Evolutionary conservation across 2,113 vertebrate species (phyloP).

Genomic region (Nothobranchius furzeri): DNA sequence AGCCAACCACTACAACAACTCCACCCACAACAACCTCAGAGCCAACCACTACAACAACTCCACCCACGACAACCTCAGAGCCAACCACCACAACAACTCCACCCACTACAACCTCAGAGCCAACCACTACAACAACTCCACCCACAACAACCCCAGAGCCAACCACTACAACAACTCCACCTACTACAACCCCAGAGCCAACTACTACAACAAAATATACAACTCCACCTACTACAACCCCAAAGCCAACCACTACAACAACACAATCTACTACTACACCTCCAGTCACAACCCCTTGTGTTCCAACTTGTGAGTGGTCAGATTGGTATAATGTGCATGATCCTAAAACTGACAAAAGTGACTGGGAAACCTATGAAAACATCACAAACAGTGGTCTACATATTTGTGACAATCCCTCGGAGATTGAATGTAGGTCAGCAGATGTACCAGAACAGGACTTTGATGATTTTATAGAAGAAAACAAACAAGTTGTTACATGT

Average conservation of each 20-base stretch:
- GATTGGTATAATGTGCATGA: constrained; percentile 58
- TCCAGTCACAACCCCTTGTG: constrained; percentile 12
- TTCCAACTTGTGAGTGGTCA: constrained; percentile 47
- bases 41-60: background rate
- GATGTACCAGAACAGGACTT: background rate
- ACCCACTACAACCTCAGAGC: background rate
- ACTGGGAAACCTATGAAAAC: constrained; percentile 68
- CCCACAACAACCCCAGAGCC: background rate
- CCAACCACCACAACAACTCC: background rate
- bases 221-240: background rate
- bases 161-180: background rate
- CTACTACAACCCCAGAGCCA: too few species aligned
- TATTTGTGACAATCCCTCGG: constrained; percentile 23
- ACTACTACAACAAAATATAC: background rate
- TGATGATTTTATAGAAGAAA: background rate
- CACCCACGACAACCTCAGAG: too few species aligned
- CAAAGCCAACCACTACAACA: too few species aligned
- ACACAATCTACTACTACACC: too few species aligned
- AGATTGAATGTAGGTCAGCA: constrained; percentile 34
- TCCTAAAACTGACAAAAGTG: constrained; percentile 12
- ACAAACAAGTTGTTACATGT: constrained; percentile 40
- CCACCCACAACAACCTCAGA: background rate
- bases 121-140: too few species aligned
- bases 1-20: too few species aligned
- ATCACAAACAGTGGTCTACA: constrained; percentile 27